These are phyloP conservation scores for Chelon auratus DNA, from an alignment of 2,797 vertebrate genomes.

Conservation along the genomic window DNA sequence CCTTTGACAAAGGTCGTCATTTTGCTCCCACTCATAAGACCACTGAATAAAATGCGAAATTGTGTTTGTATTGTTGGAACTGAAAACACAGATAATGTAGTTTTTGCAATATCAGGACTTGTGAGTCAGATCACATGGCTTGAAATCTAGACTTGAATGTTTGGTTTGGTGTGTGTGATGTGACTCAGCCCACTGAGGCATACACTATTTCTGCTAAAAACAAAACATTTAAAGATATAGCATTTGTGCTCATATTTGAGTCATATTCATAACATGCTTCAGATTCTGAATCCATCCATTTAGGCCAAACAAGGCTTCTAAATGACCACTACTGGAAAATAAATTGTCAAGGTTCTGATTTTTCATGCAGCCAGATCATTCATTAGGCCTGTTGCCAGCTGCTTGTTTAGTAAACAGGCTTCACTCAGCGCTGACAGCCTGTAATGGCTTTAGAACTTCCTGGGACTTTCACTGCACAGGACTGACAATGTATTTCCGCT, in stretches of 20 bases:
- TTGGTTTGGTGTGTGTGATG: neutral
- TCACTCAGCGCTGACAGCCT: conserved; percentile 34
- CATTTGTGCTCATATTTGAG: too few species aligned
- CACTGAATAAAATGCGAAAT: neutral
- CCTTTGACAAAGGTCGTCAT: too few species aligned
- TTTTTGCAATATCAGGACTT: neutral
- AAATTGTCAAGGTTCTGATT: neutral
- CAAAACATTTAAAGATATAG: too few species aligned
- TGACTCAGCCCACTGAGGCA: neutral
- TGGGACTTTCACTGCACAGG: conserved; percentile 1
- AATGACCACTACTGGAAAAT: neutral
- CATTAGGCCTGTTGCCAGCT: conserved; percentile 8
- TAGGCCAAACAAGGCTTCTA: neutral
- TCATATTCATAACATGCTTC: neutral
- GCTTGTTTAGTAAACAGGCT: conserved; percentile 37
- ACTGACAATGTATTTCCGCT: conserved; percentile 3
- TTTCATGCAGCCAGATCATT: conserved; percentile 9
- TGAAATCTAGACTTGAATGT: neutral
- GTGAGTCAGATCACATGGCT: neutral
- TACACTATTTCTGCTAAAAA: too few species aligned
- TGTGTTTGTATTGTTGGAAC: neutral
- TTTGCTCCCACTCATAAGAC: too few species aligned
- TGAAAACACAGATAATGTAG: neutral
- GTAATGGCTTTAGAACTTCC: conserved; percentile 38
- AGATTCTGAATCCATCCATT: neutral